Evolutionary conservation across 2,888 invertebrate species (phyloP).

Genomic region (Glyphotaelius pellucidus): DNA sequence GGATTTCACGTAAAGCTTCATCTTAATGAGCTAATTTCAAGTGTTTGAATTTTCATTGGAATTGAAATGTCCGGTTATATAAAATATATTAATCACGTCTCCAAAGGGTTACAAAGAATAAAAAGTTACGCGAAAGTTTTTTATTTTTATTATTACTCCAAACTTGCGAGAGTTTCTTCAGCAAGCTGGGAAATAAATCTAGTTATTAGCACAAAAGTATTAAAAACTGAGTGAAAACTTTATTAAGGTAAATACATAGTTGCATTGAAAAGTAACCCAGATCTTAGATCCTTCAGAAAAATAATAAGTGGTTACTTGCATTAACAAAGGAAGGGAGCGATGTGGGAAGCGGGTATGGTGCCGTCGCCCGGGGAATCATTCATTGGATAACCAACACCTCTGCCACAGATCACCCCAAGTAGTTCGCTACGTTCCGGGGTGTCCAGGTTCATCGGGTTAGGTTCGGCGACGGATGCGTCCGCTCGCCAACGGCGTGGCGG

Average conservation of each 20-base stretch:
- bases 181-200: conserved; percentile 23
- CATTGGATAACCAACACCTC: no score
- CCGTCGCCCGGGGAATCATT: no score
- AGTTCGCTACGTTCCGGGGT: no score
- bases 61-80: no score
- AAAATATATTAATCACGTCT: background rate
- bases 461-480: no score
- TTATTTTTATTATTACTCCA: conserved; percentile 46
- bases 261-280: background rate
- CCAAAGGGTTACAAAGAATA: conserved; percentile 24
- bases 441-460: no score
- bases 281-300: background rate
- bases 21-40: no score
- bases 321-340: background rate
- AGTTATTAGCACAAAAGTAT: conserved; percentile 44
- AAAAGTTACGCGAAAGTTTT: conserved; percentile 40
- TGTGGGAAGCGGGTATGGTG: no score
- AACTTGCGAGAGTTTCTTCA: conserved; percentile 52
- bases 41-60: no score
- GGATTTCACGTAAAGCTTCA: no score
- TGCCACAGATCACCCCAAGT: no score
- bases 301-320: background rate
- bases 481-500: no score
- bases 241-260: background rate
- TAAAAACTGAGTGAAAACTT: background rate